A percentile compares a stretch with the other conserved stretches of the same genome.
Conservation (phyloP, 1,140 invertebrate genomes). For the Arion vulgaris region DNA sequence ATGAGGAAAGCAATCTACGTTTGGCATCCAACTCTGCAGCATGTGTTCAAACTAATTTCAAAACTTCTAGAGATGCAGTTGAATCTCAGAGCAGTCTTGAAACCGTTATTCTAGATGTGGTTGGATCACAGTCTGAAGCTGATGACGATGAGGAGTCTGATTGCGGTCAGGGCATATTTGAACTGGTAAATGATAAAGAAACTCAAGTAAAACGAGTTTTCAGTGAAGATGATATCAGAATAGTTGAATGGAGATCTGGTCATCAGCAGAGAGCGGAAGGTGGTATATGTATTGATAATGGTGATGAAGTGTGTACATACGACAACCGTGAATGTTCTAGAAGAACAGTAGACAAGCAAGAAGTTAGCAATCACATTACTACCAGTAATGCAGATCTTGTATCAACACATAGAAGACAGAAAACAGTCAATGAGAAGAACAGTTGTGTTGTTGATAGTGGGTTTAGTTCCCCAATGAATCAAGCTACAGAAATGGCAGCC, state of each 20-base stretch:
- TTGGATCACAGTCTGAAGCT: not conserved
- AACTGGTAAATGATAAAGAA: not conserved
- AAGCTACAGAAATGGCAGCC: constrained; percentile 7
- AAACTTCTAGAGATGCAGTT: not conserved
- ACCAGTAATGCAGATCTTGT: not conserved
- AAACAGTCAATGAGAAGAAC: not conserved
- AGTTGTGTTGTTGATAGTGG: constrained; percentile 48
- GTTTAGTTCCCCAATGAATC: constrained; percentile 54
- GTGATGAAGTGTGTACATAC: not conserved
- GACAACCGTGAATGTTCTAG: not conserved
- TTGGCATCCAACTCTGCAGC: too few species aligned
- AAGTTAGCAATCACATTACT: not conserved
- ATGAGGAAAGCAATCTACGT: constrained; percentile 11
- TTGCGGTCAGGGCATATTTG: not conserved
- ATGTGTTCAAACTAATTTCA: not conserved
- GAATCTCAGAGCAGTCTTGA: not conserved
- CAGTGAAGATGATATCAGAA: too few species aligned
- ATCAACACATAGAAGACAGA: not conserved
- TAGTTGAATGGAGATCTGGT: too few species aligned
- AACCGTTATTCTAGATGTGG: not conserved
- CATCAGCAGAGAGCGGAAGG: not conserved
- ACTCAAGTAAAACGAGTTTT: too few species aligned
- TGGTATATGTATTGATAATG: not conserved
- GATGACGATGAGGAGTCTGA: not conserved
- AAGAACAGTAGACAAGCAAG: not conserved